Percentiles rank a stretch among this genome's conserved stretches.
Evolutionary conservation across 2,113 vertebrate genomes (phyloP).

Genomic region (Ia io): DNA sequence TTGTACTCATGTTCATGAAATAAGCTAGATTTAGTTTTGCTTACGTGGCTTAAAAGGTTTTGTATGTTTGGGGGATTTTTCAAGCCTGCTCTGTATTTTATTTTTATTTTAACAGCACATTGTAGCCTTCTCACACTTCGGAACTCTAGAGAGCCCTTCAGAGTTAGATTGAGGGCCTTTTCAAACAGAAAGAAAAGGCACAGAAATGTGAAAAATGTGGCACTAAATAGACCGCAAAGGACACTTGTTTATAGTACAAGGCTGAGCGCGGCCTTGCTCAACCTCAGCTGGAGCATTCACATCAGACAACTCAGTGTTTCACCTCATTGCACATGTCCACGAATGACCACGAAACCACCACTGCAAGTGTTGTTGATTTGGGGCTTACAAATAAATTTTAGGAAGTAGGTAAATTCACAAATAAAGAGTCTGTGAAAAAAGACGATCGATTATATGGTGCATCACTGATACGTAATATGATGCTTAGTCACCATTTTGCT

Average conservation of each 20-base stretch:
- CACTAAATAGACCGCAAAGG: not conserved
- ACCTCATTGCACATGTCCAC: not conserved
- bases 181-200: not conserved
- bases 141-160: not conserved
- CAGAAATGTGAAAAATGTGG: not conserved
- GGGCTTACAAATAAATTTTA: not conserved
- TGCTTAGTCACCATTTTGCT: not conserved
- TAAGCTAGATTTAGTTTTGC: not conserved
- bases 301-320: not conserved
- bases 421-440: not conserved
- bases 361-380: not conserved
- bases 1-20: not conserved
- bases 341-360: not conserved
- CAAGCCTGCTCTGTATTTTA: not conserved
- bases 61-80: not conserved
- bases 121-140: not conserved
- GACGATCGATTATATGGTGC: no score
- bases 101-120: not conserved
- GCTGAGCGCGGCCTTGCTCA: rapidly evolving
- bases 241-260: not conserved
- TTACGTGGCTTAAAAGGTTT: not conserved
- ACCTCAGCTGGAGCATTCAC: rapidly evolving
- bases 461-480: not conserved
- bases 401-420: not conserved
- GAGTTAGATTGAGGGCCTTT: not conserved